Evolutionary conservation across 1,140 invertebrate species (phyloP), one percentile per base, ranked within the genome.

Genomic region (Carcinoscorpius rotundicauda): DNA sequence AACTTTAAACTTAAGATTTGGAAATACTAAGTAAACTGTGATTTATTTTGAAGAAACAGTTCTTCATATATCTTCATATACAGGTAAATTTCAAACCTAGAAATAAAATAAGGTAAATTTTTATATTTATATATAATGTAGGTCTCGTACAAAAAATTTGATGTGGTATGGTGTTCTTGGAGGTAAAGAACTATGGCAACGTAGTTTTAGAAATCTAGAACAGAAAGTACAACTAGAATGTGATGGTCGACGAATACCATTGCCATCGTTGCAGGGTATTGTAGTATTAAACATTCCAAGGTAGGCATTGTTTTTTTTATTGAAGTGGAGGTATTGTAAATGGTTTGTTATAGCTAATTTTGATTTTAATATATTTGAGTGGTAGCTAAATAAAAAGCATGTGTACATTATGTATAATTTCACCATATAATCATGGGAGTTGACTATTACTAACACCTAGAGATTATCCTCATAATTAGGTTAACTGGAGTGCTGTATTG

Each of bases 141-240:
- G 78, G 58, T 80, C 78, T 69, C 81, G 95, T 59, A 94, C 93
- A 0, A 89, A 93, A 71, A 97, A 97, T 77, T 92, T 96, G 71
- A 96, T 98, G 91, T 97, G 93, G 93, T 85, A 97, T 73, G 93
- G 94, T 0, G 92, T 98, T 0, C 79, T 98, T 5, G 94, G 93
- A 3, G 93, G 91, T 3, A 95, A 93, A 78, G 91, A 97, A 75
- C 75, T 82, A 57, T 64, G 82, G 49, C 79, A 84, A 70, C 88
- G 91, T 75, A 97, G 93, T 0, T 97, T 93, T 78, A 94, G 94
- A 76, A 97, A 98, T 81, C 80, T 98, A 51, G 95, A 97, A 69
- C 93, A 98, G 77, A 80, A 91, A 59, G 92, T 98, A 1, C 89
- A 93, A 69, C 75, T 96, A 29, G 91, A 95, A 77, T 96, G 92